These are phyloP conservation scores for Petrocephalus zakoni DNA, from an alignment of 2,113 vertebrate species.

Conservation along the genomic window DNA sequence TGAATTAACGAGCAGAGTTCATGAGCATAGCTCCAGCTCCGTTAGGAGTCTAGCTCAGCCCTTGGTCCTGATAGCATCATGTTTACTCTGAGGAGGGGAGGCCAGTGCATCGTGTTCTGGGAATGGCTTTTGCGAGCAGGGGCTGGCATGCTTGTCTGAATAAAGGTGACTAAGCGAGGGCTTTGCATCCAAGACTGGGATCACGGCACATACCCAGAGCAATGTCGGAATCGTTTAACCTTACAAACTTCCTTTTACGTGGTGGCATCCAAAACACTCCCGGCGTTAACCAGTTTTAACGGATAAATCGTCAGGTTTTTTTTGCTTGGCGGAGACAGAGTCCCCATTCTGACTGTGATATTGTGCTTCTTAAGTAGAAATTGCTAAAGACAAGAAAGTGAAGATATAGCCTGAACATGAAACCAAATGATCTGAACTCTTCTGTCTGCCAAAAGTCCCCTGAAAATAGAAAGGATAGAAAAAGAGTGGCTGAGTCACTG, in stretches of 20 bases:
- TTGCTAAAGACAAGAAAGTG: not conserved
- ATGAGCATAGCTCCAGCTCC: not conserved
- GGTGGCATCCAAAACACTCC: not conserved
- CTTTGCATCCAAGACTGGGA: not conserved
- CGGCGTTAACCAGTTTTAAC: not conserved
- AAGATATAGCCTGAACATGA: not conserved
- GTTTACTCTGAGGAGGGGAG: not conserved
- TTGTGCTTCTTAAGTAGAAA: not conserved
- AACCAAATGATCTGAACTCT: not conserved
- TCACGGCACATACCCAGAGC: not conserved
- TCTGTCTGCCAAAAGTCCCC: not conserved
- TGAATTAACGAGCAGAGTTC: not conserved
- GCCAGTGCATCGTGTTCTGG: not conserved
- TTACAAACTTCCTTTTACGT: not conserved
- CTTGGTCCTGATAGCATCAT: not conserved
- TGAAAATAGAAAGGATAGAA: not conserved
- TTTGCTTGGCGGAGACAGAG: not conserved
- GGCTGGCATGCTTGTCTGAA: not conserved
- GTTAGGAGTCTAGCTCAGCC: not conserved
- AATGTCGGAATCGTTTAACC: not conserved
- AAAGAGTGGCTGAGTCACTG: not conserved
- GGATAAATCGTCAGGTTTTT: not conserved
- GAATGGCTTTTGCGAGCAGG: not conserved
- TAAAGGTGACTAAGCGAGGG: not conserved
- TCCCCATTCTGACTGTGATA: not conserved